Evolutionary conservation across 2,888 invertebrate genomes (phyloP).

Genomic region (Chironomus riparius): DNA sequence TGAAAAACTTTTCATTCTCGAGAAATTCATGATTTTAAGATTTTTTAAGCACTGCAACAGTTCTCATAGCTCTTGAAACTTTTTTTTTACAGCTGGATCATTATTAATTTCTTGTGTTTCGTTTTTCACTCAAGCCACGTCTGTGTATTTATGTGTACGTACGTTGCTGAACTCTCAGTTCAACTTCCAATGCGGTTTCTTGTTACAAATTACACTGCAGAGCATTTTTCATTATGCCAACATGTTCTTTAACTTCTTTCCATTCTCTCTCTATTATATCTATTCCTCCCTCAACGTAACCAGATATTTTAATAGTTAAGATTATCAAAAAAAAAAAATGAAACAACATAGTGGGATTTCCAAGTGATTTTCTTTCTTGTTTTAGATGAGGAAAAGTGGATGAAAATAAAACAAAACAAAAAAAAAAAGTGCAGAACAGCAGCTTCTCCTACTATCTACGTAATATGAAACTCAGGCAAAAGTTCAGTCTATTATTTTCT

Average conservation of each 20-base stretch:
- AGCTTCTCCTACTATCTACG: no score
- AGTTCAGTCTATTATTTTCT: not conserved
- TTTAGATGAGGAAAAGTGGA: not conserved
- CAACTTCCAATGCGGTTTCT: constrained; percentile 10
- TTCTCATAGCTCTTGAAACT: not conserved
- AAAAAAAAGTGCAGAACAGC: not conserved
- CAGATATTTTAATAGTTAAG: not conserved
- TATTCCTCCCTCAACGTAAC: not conserved
- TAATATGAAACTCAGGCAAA: not conserved
- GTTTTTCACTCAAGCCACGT: not conserved
- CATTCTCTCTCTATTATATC: not conserved
- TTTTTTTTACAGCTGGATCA: not conserved
- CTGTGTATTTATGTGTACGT: not conserved
- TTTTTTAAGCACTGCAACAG: not conserved
- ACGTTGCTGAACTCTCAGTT: not conserved
- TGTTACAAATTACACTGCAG: constrained; percentile 16
- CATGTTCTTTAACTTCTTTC: not conserved
- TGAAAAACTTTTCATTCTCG: not conserved
- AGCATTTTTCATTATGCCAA: not conserved
- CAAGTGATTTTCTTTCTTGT: no score
- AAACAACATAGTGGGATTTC: no score
- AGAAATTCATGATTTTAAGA: not conserved
- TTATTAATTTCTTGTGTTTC: not conserved
- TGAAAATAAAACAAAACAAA: not conserved
- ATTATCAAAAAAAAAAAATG: not conserved